phyloP scores from a whole-genome alignment of 2,113 vertebrate genomes.

The Gulo gulo region DNA sequence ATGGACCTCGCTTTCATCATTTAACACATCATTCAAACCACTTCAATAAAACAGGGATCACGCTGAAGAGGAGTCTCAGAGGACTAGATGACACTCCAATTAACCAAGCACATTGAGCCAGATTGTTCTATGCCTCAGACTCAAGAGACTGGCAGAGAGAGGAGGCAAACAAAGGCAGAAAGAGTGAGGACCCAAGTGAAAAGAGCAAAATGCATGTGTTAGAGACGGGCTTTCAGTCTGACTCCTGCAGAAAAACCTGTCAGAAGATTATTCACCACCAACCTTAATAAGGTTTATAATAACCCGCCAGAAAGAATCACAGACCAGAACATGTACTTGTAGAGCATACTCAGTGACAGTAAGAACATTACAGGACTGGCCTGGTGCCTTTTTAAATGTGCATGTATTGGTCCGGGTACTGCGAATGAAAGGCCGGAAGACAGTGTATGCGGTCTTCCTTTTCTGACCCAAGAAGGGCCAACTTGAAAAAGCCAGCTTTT shows the following conservation, averaged over 20 bases:
- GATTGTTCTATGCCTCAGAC: conserved; percentile 56
- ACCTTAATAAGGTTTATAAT: neutral
- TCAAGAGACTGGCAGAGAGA: neutral
- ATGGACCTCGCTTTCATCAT: conserved; percentile 79
- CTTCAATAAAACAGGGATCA: conserved; percentile 73
- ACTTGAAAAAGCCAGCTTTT: neutral
- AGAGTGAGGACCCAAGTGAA: conserved; percentile 12
- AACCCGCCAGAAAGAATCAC: neutral
- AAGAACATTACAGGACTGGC: neutral
- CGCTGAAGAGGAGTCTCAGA: conserved; percentile 76
- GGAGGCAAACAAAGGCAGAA: neutral
- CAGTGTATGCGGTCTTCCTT: neutral
- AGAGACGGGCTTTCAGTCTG: neutral
- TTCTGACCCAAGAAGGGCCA: neutral
- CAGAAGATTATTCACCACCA: neutral
- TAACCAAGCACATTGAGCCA: conserved; percentile 78
- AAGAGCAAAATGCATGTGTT: conserved; percentile 47
- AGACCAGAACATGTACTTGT: neutral
- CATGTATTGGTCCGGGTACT: fast-evolving
- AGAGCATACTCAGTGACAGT: neutral
- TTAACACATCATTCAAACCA: conserved; percentile 83
- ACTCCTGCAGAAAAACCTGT: neutral
- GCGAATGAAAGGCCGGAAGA: neutral
- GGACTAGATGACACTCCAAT: conserved; percentile 82
- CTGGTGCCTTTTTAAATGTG: neutral